Evolutionary conservation across 1,140 invertebrate genomes (phyloP).

Genomic region (Hestina assimilis): DNA sequence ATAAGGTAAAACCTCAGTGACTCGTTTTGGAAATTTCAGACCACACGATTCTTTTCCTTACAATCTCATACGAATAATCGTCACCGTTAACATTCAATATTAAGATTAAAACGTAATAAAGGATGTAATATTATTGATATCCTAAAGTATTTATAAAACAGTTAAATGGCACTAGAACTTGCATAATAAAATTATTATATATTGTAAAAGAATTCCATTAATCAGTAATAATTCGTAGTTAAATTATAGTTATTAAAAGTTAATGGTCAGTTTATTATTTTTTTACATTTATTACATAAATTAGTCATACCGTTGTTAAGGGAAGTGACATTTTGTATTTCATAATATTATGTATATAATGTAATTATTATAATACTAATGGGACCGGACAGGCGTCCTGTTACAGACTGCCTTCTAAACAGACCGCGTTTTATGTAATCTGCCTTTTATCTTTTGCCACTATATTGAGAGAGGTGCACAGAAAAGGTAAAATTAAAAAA

Average conservation of each 20-base stretch:
- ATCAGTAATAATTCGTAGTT: background rate
- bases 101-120: background rate
- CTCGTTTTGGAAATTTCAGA: no score
- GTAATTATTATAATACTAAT: no score
- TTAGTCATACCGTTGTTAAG: background rate
- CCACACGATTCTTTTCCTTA: no score
- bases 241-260: background rate
- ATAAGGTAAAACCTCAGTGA: no score
- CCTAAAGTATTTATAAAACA: background rate
- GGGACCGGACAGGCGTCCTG: no score
- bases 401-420: no score
- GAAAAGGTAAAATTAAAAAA: no score
- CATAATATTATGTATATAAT: no score
- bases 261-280: background rate
- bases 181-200: conserved; percentile 2
- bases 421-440: no score
- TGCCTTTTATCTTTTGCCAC: no score
- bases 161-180: conserved; percentile 9
- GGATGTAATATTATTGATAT: background rate
- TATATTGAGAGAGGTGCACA: no score
- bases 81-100: background rate
- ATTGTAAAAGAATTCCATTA: background rate
- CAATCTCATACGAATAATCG: no score
- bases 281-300: background rate
- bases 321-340: background rate